Percentiles rank a stretch among this genome's conserved stretches.
These are phyloP conservation scores for Plagiodera versicolora DNA, from an alignment of 2,888 invertebrate genomes.

Conservation along the genomic window DNA sequence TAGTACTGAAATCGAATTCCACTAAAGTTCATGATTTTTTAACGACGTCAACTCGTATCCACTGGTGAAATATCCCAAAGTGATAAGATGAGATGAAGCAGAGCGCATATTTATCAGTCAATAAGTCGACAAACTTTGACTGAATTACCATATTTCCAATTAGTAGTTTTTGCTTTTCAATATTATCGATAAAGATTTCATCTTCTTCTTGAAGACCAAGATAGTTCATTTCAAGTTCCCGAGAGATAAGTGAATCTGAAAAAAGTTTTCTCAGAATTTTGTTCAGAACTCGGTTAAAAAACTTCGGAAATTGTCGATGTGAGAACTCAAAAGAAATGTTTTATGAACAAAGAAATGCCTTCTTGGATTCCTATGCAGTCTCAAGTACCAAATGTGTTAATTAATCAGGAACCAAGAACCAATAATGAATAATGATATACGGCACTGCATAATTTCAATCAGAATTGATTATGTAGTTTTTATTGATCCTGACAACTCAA, in stretches of 20 bases:
- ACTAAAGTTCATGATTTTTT: background rate
- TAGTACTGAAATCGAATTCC: background rate
- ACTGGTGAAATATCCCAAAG: background rate
- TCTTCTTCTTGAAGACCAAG: background rate
- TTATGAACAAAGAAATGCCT: no score
- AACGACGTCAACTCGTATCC: background rate
- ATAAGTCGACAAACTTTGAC: background rate
- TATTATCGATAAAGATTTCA: background rate
- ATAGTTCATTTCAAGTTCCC: background rate
- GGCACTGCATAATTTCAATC: no score
- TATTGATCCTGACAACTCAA: no score
- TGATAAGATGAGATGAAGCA: background rate
- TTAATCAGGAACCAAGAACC: no score
- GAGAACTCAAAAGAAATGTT: no score
- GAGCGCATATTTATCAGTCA: background rate
- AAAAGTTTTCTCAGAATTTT: background rate
- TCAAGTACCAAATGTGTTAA: no score
- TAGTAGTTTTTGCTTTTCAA: background rate
- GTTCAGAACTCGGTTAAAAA: no score
- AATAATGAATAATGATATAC: no score
- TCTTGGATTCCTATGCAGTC: no score
- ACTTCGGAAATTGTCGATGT: no score
- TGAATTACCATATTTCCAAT: background rate
- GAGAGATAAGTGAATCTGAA: background rate
- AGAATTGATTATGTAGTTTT: no score